Evolutionary conservation across 1,140 invertebrate genomes (phyloP).

Genomic region (Kradibia gibbosae): DNA sequence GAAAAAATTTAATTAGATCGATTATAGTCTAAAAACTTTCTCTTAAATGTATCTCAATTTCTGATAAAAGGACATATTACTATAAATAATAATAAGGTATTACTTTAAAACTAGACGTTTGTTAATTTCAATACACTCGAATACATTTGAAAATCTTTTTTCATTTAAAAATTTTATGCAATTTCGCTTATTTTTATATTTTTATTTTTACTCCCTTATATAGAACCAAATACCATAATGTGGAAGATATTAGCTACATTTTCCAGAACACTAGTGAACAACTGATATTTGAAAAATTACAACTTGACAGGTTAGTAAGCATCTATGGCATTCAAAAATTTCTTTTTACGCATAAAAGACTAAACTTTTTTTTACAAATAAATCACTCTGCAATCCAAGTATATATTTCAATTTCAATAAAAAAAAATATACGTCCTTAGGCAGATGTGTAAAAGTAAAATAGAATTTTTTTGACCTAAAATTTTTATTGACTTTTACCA

Average conservation of each 20-base stretch:
- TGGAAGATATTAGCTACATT: background rate
- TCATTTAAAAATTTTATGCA: background rate
- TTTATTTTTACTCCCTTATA: background rate
- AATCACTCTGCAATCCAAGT: too few relatives aligned
- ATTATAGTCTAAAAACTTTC: background rate
- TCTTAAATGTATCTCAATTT: background rate
- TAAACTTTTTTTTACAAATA: too few relatives aligned
- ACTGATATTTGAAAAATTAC: constrained; percentile 57
- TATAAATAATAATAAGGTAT: background rate
- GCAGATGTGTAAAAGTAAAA: too few relatives aligned
- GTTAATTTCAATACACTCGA: too few relatives aligned
- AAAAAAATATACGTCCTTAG: too few relatives aligned
- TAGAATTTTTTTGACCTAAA: too few relatives aligned
- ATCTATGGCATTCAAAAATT: too few relatives aligned
- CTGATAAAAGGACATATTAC: background rate
- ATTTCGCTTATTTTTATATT: background rate
- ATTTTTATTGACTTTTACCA: too few relatives aligned
- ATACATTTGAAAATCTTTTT: too few relatives aligned
- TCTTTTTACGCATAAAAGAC: too few relatives aligned
- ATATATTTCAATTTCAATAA: too few relatives aligned
- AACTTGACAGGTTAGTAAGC: constrained; percentile 58
- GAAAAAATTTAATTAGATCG: background rate
- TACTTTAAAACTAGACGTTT: too few relatives aligned
- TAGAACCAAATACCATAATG: background rate
- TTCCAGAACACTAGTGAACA: constrained; percentile 43